A percentile compares a stretch with the other conserved stretches of the same genome.
phyloP scores from a whole-genome alignment of 2,113 vertebrate genomes.

The Neopipo cinnamomea region DNA sequence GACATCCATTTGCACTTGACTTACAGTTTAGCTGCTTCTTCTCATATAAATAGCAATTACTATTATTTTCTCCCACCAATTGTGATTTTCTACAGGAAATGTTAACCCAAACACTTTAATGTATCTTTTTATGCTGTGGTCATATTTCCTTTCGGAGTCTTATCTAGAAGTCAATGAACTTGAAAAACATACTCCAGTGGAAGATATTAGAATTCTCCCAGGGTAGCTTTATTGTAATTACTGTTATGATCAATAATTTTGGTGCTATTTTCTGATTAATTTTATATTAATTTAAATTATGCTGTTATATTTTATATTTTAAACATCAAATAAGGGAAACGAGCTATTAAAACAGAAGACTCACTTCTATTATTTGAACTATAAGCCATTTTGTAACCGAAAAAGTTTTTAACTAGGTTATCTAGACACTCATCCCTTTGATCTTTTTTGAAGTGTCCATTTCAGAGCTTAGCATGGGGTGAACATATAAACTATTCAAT shows the following conservation, averaged over 20 bases:
- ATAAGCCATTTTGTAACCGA: background rate
- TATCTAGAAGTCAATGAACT: background rate
- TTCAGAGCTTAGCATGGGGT: background rate
- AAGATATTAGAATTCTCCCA: background rate
- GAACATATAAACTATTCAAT: background rate
- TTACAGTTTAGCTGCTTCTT: background rate
- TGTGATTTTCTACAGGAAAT: background rate
- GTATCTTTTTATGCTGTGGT: background rate
- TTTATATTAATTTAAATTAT: background rate
- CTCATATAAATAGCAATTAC: background rate
- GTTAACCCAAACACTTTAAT: background rate
- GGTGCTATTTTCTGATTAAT: background rate
- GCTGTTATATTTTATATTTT: background rate
- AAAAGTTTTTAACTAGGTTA: background rate
- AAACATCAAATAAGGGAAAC: background rate
- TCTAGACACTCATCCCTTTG: background rate
- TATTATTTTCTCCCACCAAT: background rate
- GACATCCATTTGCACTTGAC: background rate
- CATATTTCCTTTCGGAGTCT: background rate
- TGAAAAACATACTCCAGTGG: background rate
- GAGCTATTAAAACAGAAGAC: background rate
- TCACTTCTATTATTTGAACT: background rate
- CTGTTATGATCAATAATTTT: background rate
- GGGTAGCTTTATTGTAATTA: background rate
- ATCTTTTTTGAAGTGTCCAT: background rate